These are phyloP conservation scores for Abramis brama DNA, from an alignment of 2,113 vertebrate species.

Conservation along the genomic window DNA sequence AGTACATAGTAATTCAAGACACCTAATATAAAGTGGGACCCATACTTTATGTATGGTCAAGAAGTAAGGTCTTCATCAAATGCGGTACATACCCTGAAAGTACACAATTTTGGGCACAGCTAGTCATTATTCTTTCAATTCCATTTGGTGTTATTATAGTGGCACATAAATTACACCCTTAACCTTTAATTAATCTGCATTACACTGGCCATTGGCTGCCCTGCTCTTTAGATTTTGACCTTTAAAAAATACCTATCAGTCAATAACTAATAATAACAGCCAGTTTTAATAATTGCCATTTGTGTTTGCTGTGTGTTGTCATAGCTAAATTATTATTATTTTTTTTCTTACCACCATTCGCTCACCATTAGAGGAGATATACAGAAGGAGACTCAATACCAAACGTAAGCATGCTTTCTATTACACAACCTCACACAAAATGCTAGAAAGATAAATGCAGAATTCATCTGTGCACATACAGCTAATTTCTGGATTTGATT, in stretches of 20 bases:
- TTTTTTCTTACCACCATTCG: conserved; percentile 70
- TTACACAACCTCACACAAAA: background rate
- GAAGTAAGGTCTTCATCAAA: background rate
- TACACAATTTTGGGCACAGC: background rate
- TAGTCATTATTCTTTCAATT: background rate
- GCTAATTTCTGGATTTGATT: background rate
- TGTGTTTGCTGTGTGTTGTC: conserved; percentile 50
- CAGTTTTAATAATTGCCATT: background rate
- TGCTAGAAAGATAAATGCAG: background rate
- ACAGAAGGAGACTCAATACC: conserved; percentile 85
- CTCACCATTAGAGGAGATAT: conserved; percentile 79
- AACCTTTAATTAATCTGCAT: background rate
- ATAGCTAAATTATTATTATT: conserved; percentile 63
- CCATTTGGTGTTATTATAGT: background rate
- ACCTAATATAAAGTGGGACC: too few relatives aligned
- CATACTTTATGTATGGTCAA: background rate
- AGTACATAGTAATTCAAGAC: too few relatives aligned
- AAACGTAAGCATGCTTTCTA: conserved; percentile 78
- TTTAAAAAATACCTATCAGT: background rate
- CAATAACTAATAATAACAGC: background rate
- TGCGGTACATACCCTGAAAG: background rate
- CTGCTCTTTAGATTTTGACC: background rate
- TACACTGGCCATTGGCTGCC: background rate
- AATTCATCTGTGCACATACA: conserved; percentile 15
- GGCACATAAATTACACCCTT: background rate